A percentile compares a stretch with the other conserved stretches of the same genome.
phyloP scores from a whole-genome alignment of 2,113 vertebrate species.

The Polypterus senegalus region DNA sequence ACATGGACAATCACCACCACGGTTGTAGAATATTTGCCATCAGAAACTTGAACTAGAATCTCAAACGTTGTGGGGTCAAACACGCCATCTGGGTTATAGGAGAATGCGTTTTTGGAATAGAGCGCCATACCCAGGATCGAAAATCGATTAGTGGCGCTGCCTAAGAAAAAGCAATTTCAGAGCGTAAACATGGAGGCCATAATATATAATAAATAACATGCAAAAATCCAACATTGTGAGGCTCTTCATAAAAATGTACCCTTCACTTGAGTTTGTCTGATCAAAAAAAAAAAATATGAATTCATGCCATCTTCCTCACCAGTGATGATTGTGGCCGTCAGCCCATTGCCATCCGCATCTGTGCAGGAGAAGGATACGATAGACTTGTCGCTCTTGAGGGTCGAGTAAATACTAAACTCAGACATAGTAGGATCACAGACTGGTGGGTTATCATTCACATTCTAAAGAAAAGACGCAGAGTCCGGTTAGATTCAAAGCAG shows the following conservation, averaged over 20 bases:
- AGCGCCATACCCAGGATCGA: conserved; percentile 8
- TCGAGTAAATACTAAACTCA: conserved; percentile 20
- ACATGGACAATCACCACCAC: conserved; percentile 13
- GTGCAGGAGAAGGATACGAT: conserved; percentile 15
- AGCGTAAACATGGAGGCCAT: too few relatives aligned
- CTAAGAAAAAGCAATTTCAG: neutral
- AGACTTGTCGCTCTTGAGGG: neutral
- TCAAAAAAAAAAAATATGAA: too few relatives aligned
- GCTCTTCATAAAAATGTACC: too few relatives aligned
- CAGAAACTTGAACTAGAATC: conserved; percentile 18
- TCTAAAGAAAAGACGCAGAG: neutral
- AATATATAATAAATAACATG: too few relatives aligned
- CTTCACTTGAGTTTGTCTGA: too few relatives aligned
- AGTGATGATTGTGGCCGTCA: conserved; percentile 18
- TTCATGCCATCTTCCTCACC: neutral
- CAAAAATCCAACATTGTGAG: too few relatives aligned
- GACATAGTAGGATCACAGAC: conserved; percentile 17
- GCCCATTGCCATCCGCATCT: conserved; percentile 5
- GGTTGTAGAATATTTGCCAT: conserved; percentile 16
- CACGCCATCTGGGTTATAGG: conserved; percentile 16
- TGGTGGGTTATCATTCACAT: conserved; percentile 19
- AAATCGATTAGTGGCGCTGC: conserved; percentile 11
- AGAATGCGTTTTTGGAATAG: conserved; percentile 18
- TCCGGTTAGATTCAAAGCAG: too few relatives aligned
- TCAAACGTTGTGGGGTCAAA: conserved; percentile 17